These are phyloP conservation scores for Circaetus gallicus DNA, from an alignment of 2,113 vertebrate species.

Conservation along the genomic window DNA sequence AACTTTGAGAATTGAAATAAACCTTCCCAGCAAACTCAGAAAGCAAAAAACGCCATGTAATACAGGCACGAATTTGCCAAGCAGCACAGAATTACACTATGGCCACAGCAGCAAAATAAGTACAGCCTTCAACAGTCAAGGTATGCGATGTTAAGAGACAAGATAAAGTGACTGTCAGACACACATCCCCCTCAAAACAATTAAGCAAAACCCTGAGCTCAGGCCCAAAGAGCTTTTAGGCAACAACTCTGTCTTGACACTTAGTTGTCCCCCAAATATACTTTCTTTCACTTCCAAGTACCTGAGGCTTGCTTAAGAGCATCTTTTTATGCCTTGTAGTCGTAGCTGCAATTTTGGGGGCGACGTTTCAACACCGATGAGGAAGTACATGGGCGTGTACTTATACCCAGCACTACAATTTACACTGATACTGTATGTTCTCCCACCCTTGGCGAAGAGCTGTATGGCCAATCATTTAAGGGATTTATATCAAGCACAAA, in stretches of 20 bases:
- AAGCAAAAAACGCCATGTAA: background rate
- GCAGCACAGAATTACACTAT: background rate
- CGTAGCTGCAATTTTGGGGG: background rate
- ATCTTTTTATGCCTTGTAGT: rapidly evolving
- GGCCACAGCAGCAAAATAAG: background rate
- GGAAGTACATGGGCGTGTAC: background rate
- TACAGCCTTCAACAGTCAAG: background rate
- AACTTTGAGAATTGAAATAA: background rate
- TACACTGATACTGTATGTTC: rapidly evolving
- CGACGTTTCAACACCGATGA: rapidly evolving
- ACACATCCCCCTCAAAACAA: background rate
- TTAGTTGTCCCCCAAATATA: background rate
- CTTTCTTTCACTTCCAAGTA: background rate
- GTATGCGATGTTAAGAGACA: rapidly evolving
- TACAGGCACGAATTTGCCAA: background rate
- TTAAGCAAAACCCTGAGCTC: rapidly evolving
- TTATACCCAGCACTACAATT: background rate
- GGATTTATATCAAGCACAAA: background rate
- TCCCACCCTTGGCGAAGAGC: background rate
- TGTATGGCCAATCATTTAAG: rapidly evolving
- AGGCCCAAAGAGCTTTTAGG: background rate
- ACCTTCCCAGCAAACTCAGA: background rate
- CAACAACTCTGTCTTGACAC: rapidly evolving
- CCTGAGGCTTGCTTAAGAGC: background rate
- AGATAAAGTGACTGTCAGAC: background rate